Percentiles rank a stretch among this genome's conserved stretches.
These are phyloP conservation scores for Netelia melanura DNA, from an alignment of 2,888 invertebrate species.

Conservation along the genomic window DNA sequence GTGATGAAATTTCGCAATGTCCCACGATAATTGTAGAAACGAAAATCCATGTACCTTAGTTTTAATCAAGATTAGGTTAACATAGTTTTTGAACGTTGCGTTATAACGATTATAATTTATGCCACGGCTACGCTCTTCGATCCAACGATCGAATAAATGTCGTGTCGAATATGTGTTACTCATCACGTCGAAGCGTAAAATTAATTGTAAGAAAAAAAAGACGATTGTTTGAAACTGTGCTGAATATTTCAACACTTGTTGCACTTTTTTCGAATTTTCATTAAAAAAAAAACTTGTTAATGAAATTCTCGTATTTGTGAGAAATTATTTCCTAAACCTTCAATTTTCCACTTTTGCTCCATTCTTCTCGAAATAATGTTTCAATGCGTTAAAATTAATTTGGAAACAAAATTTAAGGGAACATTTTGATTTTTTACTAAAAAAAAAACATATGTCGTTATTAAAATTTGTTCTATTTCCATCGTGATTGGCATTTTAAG, in stretches of 20 bases:
- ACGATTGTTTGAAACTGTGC: neutral
- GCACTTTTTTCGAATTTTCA: neutral
- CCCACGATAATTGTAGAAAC: neutral
- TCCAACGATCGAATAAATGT: constrained; percentile 18
- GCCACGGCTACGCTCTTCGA: neutral
- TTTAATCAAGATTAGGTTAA: neutral
- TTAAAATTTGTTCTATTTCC: neutral
- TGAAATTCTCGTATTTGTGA: neutral
- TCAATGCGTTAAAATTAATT: neutral
- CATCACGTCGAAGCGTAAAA: constrained; percentile 28
- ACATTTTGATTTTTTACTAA: neutral
- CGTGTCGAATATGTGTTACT: constrained; percentile 25
- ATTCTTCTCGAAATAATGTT: neutral
- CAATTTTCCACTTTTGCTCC: neutral
- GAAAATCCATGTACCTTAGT: neutral
- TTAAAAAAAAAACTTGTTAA: constrained; percentile 11
- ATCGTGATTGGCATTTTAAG: neutral
- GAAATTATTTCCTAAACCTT: neutral
- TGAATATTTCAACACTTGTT: neutral
- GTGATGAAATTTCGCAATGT: neutral
- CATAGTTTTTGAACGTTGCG: neutral
- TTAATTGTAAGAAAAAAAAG: neutral
- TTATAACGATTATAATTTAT: constrained; percentile 6
- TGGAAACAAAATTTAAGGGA: neutral
- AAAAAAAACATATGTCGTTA: neutral